Conservation (phyloP, 2,113 vertebrate species). For the Pelodiscus sinensis region DNA sequence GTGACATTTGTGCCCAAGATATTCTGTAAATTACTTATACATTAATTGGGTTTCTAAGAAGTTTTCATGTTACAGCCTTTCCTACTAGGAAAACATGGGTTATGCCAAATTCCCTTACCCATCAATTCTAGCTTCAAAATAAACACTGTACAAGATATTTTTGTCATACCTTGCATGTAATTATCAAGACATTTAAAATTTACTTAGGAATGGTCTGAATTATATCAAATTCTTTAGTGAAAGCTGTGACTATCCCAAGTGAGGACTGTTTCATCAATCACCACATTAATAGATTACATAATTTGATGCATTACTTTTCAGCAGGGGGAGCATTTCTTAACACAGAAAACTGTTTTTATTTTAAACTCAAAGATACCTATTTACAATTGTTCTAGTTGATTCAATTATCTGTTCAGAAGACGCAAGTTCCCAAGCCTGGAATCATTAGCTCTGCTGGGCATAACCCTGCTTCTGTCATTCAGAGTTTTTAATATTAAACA, state of each 20-base stretch:
- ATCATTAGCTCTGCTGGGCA: not conserved
- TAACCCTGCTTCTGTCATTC: not conserved
- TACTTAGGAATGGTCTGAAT: not conserved
- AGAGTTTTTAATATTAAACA: conserved; percentile 16
- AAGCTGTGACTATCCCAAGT: not conserved
- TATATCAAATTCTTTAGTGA: not conserved
- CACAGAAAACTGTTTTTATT: not conserved
- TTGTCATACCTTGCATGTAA: not conserved
- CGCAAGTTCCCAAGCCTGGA: not conserved
- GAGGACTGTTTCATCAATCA: not conserved
- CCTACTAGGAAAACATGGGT: not conserved
- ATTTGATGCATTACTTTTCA: not conserved
- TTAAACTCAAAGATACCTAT: not conserved
- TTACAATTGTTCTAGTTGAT: not conserved
- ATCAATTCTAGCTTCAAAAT: conserved; percentile 14
- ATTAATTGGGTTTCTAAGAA: too few species aligned
- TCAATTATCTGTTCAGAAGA: conserved; percentile 14
- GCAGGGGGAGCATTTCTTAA: not conserved
- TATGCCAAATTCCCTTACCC: not conserved
- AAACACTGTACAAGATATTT: not conserved
- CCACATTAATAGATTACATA: not conserved
- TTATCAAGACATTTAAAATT: not conserved
- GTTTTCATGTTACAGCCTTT: not conserved
- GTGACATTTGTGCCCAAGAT: not conserved
- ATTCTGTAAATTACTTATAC: not conserved